Evolutionary conservation across 2,113 vertebrate species (phyloP).

Genomic region (Leuciscus idus): DNA sequence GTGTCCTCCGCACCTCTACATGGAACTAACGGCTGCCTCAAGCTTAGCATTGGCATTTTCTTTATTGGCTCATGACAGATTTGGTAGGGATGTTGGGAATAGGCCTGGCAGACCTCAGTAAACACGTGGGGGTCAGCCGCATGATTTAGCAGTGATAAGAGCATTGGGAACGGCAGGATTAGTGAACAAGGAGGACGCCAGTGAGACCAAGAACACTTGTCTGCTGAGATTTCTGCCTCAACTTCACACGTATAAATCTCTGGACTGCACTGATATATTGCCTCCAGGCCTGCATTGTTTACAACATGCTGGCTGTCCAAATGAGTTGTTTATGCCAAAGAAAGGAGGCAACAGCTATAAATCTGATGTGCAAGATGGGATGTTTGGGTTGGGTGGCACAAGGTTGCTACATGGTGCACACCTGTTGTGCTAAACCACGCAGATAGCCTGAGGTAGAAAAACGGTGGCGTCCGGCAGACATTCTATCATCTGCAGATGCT

Average conservation of each 20-base stretch:
- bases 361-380: slow-evolving; percentile 35
- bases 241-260: slow-evolving; percentile 34
- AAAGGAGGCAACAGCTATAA: slow-evolving; percentile 38
- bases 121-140: slow-evolving; percentile 39
- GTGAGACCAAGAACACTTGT: not conserved
- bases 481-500: slow-evolving; percentile 19
- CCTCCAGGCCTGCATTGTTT: slow-evolving; percentile 37
- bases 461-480: not conserved
- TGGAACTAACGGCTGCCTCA: slow-evolving; percentile 36
- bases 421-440: slow-evolving; percentile 9
- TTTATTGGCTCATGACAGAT: slow-evolving; percentile 53
- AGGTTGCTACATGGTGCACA: slow-evolving; percentile 28
- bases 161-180: slow-evolving; percentile 16
- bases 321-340: slow-evolving; percentile 48
- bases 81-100: slow-evolving; percentile 34
- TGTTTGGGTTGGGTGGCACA: slow-evolving; percentile 24
- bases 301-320: slow-evolving; percentile 45
- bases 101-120: slow-evolving; percentile 37
- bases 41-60: slow-evolving; percentile 54
- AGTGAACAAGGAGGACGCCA: slow-evolving; percentile 13
- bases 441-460: slow-evolving; percentile 29
- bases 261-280: slow-evolving; percentile 25
- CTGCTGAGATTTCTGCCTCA: slow-evolving; percentile 24
- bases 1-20: slow-evolving; percentile 10
- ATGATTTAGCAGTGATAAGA: slow-evolving; percentile 55